phyloP scores from a whole-genome alignment of 2,113 vertebrate genomes.

The Fulmarus glacialis region DNA sequence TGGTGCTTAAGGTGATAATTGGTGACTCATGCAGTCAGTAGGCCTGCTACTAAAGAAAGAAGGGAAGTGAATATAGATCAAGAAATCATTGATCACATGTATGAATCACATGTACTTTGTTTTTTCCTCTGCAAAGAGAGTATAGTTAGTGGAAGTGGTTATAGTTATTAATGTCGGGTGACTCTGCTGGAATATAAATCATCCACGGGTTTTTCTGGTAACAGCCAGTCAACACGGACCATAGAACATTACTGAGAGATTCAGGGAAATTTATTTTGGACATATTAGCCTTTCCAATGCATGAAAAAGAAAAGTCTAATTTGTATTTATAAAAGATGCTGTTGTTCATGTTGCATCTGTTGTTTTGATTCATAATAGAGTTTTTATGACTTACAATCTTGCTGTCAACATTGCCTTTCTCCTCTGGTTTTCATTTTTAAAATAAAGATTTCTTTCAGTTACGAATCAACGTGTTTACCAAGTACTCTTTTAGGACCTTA shows the following conservation, averaged over 20 bases:
- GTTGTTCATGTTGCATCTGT: constrained; percentile 5
- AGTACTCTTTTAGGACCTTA: neutral
- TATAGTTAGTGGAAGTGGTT: neutral
- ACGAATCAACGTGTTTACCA: neutral
- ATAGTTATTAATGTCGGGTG: neutral
- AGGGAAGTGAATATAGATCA: neutral
- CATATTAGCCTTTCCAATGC: neutral
- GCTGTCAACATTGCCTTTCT: neutral
- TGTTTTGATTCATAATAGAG: constrained; percentile 34
- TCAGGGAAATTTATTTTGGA: constrained; percentile 25
- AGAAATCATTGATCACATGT: neutral
- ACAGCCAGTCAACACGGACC: neutral
- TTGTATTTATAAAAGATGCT: constrained; percentile 30
- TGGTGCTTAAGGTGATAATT: neutral
- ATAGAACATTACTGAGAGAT: neutral
- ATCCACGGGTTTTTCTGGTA: neutral
- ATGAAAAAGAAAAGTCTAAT: constrained; percentile 5
- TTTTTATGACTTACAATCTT: neutral
- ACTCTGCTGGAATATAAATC: constrained; percentile 25
- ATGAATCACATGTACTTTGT: constrained; percentile 1
- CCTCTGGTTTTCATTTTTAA: neutral
- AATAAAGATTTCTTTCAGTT: constrained; percentile 4
- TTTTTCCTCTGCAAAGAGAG: neutral
- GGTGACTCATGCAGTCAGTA: neutral
- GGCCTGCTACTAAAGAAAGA: neutral